Conservation (phyloP, 2,797 vertebrate species). For the Adelosebastes latens region DNA sequence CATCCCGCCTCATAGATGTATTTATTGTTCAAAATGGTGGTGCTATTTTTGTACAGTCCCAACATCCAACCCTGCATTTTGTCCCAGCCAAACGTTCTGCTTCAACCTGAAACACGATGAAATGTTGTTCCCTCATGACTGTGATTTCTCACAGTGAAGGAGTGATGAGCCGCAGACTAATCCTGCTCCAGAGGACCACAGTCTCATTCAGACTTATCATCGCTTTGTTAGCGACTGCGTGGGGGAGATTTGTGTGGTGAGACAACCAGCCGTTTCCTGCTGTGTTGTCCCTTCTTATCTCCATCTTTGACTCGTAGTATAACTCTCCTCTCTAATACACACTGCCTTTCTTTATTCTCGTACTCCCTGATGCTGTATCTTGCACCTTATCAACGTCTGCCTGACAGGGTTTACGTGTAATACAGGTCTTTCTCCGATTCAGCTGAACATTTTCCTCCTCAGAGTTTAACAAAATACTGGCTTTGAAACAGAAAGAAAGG, state of each 20-base stretch:
- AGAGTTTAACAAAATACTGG: conserved; percentile 25
- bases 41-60: conserved; percentile 11
- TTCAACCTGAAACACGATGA: conserved; percentile 51
- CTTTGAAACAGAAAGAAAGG: conserved; percentile 44
- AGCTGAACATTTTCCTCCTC: conserved; percentile 22
- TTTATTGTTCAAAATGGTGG: not conserved
- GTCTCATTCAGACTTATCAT: conserved; percentile 65
- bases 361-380: not conserved
- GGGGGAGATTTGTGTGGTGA: conserved; percentile 47
- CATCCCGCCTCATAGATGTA: not conserved
- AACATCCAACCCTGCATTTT: conserved; percentile 21
- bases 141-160: conserved; percentile 42
- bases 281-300: conserved; percentile 16
- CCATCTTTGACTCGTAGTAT: conserved; percentile 2
- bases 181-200: conserved; percentile 50
- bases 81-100: conserved; percentile 10
- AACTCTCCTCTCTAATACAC: not conserved
- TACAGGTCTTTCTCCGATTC: conserved; percentile 3
- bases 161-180: conserved; percentile 57
- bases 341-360: not conserved
- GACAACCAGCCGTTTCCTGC: conserved; percentile 40
- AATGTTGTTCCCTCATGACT: conserved; percentile 44
- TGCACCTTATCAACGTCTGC: conserved; percentile 10
- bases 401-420: not conserved
- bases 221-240: conserved; percentile 59